Conservation (phyloP, 2,113 vertebrate genomes). For the Himantopus leucocephalus region DNA sequence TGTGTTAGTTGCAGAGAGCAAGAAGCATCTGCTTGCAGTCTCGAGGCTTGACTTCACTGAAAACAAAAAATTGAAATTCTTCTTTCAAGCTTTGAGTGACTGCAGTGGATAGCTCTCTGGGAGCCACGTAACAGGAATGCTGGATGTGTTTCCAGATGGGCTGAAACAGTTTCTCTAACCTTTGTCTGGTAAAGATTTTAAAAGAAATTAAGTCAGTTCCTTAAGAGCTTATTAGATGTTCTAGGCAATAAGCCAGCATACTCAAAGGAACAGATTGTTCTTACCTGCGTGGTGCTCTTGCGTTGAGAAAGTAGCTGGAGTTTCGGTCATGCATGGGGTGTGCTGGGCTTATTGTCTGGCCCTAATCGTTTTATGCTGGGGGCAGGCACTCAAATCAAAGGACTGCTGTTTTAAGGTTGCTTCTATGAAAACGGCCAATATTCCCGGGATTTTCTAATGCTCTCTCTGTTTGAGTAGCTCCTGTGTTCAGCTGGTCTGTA, state of each 20-base stretch:
- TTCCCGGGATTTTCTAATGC: not conserved
- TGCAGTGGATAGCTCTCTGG: too few relatives aligned
- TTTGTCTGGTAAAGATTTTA: not conserved
- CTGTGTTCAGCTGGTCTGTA: not conserved
- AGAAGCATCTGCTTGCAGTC: not conserved
- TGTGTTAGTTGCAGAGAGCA: not conserved
- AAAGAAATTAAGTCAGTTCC: not conserved
- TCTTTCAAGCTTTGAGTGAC: not conserved
- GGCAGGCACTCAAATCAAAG: not conserved
- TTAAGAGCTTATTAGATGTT: not conserved
- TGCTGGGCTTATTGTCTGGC: not conserved
- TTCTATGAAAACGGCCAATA: rapidly evolving
- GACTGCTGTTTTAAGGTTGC: not conserved
- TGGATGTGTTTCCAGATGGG: not conserved
- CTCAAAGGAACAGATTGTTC: not conserved
- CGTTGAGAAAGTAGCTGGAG: not conserved
- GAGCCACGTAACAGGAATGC: not conserved
- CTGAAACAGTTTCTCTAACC: not conserved
- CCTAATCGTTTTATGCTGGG: rapidly evolving
- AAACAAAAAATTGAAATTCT: not conserved
- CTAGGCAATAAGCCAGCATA: not conserved
- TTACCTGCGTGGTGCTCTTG: not conserved
- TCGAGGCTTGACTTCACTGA: not conserved
- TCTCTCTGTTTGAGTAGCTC: not conserved
- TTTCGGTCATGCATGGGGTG: rapidly evolving